These are phyloP conservation scores for Abscondita cerata DNA, from an alignment of 2,888 invertebrate genomes.

Conservation along the genomic window DNA sequence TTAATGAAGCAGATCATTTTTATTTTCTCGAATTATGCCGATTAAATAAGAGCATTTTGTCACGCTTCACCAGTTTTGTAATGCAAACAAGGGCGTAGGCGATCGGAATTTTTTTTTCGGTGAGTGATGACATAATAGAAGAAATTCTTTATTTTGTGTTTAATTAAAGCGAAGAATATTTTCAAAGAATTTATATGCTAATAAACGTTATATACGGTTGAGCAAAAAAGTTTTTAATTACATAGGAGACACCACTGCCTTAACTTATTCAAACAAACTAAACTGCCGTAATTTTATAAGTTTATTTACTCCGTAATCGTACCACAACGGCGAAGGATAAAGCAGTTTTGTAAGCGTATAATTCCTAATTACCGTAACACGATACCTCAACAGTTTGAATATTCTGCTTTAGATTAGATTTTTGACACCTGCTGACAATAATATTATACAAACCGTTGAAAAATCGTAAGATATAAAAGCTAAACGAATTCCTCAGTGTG, in stretches of 20 bases:
- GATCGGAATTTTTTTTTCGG: conserved; percentile 18
- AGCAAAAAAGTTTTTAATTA: neutral
- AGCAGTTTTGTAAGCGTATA: neutral
- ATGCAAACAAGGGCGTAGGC: conserved; percentile 24
- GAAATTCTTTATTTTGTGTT: conserved; percentile 22
- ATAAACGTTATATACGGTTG: conserved; percentile 14
- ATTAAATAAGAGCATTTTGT: conserved; percentile 32
- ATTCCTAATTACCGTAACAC: conserved; percentile 22
- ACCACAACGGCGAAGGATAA: conserved; percentile 7
- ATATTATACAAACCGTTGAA: conserved; percentile 6
- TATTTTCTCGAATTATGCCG: conserved; percentile 22
- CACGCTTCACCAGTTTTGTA: conserved; percentile 25
- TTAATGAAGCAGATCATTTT: conserved; percentile 30
- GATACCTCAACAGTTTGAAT: conserved; percentile 14
- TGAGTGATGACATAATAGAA: conserved; percentile 21
- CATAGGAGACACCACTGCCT: too few relatives aligned
- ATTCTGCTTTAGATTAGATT: conserved; percentile 25
- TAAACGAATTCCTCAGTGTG: conserved; percentile 2
- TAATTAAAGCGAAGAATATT: conserved; percentile 20
- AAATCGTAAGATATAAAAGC: conserved; percentile 10
- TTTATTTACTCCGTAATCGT: neutral
- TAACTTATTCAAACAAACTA: neutral
- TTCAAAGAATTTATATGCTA: conserved; percentile 21
- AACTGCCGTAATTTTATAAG: neutral
- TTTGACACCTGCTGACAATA: conserved; percentile 32